A percentile compares a stretch with the other conserved stretches of the same genome.
These are phyloP conservation scores for Pseudeuparius sepicola DNA, from an alignment of 2,888 invertebrate species.

Conservation along the genomic window DNA sequence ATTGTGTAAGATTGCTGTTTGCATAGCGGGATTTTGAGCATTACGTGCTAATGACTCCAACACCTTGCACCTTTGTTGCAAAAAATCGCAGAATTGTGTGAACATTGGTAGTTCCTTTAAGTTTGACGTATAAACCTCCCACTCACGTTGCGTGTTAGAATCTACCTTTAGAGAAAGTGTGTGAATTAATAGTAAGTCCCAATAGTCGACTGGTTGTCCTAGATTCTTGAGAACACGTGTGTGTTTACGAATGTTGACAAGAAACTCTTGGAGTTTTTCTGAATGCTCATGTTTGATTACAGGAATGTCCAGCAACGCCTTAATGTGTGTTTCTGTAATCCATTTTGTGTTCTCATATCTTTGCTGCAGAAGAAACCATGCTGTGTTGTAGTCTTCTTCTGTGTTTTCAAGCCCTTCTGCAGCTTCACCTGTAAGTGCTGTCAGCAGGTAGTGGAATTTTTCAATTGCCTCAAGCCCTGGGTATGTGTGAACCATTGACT, in stretches of 20 bases:
- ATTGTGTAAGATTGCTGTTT: too few relatives aligned
- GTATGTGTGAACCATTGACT: neutral
- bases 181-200: too few relatives aligned
- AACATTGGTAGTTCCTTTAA: too few relatives aligned
- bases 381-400: neutral
- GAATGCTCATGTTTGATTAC: neutral
- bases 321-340: neutral
- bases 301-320: neutral
- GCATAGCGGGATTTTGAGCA: too few relatives aligned
- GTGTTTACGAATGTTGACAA: neutral
- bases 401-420: neutral
- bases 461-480: neutral
- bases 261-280: neutral
- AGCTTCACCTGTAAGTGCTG: neutral
- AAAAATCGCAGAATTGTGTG: too few relatives aligned
- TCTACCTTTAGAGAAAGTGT: too few relatives aligned
- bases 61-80: too few relatives aligned
- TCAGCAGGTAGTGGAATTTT: neutral
- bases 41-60: too few relatives aligned
- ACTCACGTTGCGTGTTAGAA: too few relatives aligned
- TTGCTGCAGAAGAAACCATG: neutral
- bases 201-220: too few relatives aligned
- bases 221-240: too few relatives aligned
- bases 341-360: neutral
- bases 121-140: too few relatives aligned